Percentiles rank a stretch among this genome's conserved stretches.
Evolutionary conservation across 2,797 vertebrate species (phyloP).

Genomic region (Rhynchotus rufescens): DNA sequence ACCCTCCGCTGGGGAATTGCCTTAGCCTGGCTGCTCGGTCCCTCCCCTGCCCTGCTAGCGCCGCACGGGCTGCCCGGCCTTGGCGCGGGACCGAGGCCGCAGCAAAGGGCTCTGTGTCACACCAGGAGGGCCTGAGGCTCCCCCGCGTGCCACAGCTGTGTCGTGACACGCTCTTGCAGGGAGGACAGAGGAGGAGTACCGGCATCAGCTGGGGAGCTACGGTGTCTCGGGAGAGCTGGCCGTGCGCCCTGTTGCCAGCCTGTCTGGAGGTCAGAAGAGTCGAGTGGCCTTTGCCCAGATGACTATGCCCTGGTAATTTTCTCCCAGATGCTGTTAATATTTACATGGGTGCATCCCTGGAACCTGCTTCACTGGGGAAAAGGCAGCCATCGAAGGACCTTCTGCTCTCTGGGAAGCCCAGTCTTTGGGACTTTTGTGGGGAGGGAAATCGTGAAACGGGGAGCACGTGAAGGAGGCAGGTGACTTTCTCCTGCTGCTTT

Average conservation of each 20-base stretch:
- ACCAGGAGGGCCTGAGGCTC: not conserved
- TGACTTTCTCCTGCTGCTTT: not conserved
- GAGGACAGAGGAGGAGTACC: conserved; percentile 92
- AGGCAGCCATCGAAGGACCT: not conserved
- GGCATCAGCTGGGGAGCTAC: conserved; percentile 95
- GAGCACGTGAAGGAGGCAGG: not conserved
- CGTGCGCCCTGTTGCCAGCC: conserved; percentile 90
- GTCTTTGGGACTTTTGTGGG: not conserved
- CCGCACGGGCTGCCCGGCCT: not conserved
- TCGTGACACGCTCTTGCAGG: conserved; percentile 78
- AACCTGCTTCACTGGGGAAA: not conserved
- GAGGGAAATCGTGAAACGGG: not conserved
- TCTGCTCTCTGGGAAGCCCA: not conserved
- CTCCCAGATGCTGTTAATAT: not conserved
- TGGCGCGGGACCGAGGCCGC: rapidly evolving
- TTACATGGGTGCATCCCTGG: not conserved
- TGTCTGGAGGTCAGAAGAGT: conserved; percentile 97
- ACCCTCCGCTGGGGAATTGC: not conserved
- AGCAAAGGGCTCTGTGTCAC: not conserved
- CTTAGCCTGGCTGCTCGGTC: not conserved
- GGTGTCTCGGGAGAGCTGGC: conserved; percentile 94
- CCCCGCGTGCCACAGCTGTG: not conserved
- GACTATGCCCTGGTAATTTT: conserved; percentile 93
- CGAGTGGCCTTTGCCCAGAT: conserved; percentile 97
- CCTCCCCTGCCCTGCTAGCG: rapidly evolving